Conservation (phyloP, 2,888 invertebrate species). For the Thalpophila matura region DNA sequence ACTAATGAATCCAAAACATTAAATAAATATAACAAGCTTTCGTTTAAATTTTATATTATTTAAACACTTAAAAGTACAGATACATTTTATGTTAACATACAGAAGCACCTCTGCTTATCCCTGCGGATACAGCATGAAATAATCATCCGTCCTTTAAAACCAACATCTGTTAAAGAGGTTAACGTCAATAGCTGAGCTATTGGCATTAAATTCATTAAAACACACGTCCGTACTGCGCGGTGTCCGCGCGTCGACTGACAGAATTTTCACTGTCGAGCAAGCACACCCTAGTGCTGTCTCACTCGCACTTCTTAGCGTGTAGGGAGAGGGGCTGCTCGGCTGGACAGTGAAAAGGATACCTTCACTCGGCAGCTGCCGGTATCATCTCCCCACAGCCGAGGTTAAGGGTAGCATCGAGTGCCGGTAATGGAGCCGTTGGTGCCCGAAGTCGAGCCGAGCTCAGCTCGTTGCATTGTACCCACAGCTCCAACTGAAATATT, state of each 20-base stretch:
- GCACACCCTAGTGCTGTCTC: constrained; percentile 69
- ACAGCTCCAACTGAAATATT: constrained; percentile 85
- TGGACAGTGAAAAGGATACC: constrained; percentile 73
- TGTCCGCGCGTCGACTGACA: constrained; percentile 56
- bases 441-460: constrained; percentile 86
- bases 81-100: constrained; percentile 59
- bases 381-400: constrained; percentile 82
- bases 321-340: constrained; percentile 71
- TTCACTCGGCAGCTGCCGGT: constrained; percentile 77
- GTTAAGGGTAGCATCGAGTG: constrained; percentile 67
- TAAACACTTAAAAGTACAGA: constrained; percentile 62
- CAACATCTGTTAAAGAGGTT: constrained; percentile 37
- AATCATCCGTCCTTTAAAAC: constrained; percentile 39
- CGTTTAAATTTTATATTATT: constrained; percentile 51
- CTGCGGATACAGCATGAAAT: constrained; percentile 47
- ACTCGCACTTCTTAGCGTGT: constrained; percentile 68
- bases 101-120: constrained; percentile 65
- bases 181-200: constrained; percentile 58
- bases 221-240: constrained; percentile 65
- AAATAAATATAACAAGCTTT: constrained; percentile 42
- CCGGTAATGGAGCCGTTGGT: constrained; percentile 66
- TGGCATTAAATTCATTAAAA: constrained; percentile 50
- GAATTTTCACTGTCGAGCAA: constrained; percentile 71
- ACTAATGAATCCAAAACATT: constrained; percentile 31
- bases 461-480: constrained; percentile 89